Base-by-base conservation (phyloP, 2,113 vertebrate species). In the Hippocampus guttulatus region DNA sequence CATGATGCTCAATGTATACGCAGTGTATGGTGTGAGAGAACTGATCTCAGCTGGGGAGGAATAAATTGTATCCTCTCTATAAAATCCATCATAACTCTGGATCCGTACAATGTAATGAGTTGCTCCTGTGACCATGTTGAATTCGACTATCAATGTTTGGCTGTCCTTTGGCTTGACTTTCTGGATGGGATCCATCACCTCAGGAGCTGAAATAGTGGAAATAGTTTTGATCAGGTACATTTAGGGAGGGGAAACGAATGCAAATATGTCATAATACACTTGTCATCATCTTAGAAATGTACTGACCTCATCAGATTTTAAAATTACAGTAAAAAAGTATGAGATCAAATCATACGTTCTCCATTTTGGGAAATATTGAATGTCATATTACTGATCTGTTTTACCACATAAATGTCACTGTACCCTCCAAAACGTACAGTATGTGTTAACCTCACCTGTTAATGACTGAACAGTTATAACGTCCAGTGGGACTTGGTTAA, bases 101-200 rank as follows among this genome's bases (percentile, higher is more conserved):
- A 94, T 85, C 0, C 92, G 90, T 64, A 98, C 82, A 52, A 95
- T 72, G 64, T 98, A 98, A 45, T 88, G 63, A 43, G 87, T 91
- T 27, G 93, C 95, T 9, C 92, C 94, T 0, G 90, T 75, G 14
- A 88, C 88, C 0, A 64, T 30, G 30, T 71, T 83, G 92, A 96
- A 97, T 63, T 93, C 93, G 73, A 93, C 93, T 0, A 93, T 95
- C 85, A 98, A 90, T 33, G 93, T 95, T 66, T 71, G 91, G 90
- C 96, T 97, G 27, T 95, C 82, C 81, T 95, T 95, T 49, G 95
- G 91, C 80, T 92, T 96, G 41, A 93, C 93, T 4, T 89, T 86
- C 20, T 91, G 81, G 64, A 95, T 94, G 68, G 86, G 94, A 23
- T 81, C 79, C 83, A 85, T 79, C 67, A 82, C 69, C 38, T 93